Conservation (phyloP, 2,113 vertebrate genomes). For the Bothrops jararaca region DNA sequence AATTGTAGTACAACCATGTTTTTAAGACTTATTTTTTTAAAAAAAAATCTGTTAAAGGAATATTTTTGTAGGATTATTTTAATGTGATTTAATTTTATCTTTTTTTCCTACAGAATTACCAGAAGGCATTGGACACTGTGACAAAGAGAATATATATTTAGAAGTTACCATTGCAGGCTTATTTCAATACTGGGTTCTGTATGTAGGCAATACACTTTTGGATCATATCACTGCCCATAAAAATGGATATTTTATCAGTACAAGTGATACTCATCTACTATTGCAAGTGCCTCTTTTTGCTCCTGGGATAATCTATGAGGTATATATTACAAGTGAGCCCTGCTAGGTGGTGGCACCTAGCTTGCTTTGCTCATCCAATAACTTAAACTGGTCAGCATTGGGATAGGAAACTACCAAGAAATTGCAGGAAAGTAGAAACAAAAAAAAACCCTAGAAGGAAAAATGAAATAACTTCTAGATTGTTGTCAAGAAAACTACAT, state of each 20-base stretch:
- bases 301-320: constrained; percentile 57
- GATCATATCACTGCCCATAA: not conserved
- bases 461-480: not conserved
- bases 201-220: constrained; percentile 49
- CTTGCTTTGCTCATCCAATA: not conserved
- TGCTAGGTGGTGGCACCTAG: not conserved
- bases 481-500: not conserved
- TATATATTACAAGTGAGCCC: constrained; percentile 9
- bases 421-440: not conserved
- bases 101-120: constrained; percentile 38
- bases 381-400: not conserved
- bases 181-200: constrained; percentile 54
- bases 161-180: constrained; percentile 38
- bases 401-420: not conserved
- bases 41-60: not conserved
- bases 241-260: constrained; percentile 45
- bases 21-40: not conserved
- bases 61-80: not conserved
- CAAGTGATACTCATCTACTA: constrained; percentile 53
- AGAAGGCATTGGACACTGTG: constrained; percentile 55
- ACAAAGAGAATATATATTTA: constrained; percentile 49
- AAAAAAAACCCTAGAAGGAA: not conserved
- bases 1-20: not conserved
- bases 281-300: constrained; percentile 61
- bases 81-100: not conserved